Evolutionary conservation across 2,113 vertebrate species (phyloP).

Genomic region (Capra hircus): DNA sequence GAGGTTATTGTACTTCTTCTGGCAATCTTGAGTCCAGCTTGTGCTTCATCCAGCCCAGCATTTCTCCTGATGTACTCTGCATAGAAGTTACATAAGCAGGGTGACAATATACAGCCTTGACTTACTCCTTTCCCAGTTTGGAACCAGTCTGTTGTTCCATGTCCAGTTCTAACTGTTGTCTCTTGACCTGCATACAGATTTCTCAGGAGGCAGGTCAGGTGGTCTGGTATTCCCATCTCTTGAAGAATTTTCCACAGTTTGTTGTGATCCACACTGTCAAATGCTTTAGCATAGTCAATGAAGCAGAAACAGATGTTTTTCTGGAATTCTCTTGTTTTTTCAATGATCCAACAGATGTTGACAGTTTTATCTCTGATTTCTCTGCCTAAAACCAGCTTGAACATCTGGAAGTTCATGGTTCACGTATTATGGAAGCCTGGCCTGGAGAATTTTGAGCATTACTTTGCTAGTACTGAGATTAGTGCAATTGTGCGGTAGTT

Average conservation of each 20-base stretch:
- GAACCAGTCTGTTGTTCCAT: background rate
- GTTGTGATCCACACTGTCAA: background rate
- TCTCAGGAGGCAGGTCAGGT: background rate
- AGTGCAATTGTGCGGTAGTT: background rate
- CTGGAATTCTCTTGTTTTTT: background rate
- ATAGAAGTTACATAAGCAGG: background rate
- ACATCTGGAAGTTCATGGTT: background rate
- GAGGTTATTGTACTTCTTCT: background rate
- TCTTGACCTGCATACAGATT: background rate
- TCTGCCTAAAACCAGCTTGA: background rate
- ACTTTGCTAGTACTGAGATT: background rate
- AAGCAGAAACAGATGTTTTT: background rate
- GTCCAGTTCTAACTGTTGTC: background rate
- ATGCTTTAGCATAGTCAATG: background rate
- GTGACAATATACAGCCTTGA: background rate
- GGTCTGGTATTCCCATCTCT: background rate
- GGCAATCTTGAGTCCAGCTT: background rate
- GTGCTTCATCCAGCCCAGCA: accelerated
- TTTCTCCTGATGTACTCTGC: background rate
- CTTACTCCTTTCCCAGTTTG: background rate
- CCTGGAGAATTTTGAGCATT: background rate
- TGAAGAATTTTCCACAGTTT: background rate
- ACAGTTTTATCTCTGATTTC: background rate
- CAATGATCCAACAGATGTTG: background rate
- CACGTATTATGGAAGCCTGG: background rate